These are phyloP conservation scores for Acanthurus lineatus DNA, from an alignment of 2,797 vertebrate genomes.

Conservation along the genomic window DNA sequence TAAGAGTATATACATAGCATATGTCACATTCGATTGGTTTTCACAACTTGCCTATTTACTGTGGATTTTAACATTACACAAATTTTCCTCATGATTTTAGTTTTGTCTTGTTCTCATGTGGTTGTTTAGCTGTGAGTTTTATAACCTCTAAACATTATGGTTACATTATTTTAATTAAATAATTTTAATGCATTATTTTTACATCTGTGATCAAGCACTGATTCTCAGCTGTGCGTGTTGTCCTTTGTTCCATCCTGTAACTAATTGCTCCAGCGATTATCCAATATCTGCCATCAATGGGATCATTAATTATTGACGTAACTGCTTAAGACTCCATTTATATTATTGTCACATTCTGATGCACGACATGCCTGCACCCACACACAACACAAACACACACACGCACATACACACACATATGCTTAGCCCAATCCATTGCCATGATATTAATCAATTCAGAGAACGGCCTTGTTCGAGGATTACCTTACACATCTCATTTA, in stretches of 20 bases:
- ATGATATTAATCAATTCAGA: constrained; percentile 65
- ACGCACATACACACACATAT: constrained; percentile 28
- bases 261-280: constrained; percentile 4
- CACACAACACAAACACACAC: constrained; percentile 29
- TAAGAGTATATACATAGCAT: neutral
- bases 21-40: neutral
- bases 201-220: neutral
- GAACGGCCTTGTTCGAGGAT: constrained; percentile 70
- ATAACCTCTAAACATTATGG: neutral
- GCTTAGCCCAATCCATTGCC: constrained; percentile 32
- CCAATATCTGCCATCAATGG: constrained; percentile 1
- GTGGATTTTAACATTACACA: neutral
- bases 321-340: neutral
- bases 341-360: constrained; percentile 22
- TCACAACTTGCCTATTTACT: neutral
- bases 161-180: neutral
- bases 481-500: constrained; percentile 72
- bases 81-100: neutral
- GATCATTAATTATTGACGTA: constrained; percentile 10
- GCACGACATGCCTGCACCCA: neutral
- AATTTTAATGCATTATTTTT: neutral
- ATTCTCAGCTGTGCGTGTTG: neutral
- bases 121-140: neutral
- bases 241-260: neutral
- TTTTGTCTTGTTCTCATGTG: neutral